These are phyloP conservation scores for Synergus laeviventris DNA, from an alignment of 2,888 invertebrate genomes.

Conservation along the genomic window DNA sequence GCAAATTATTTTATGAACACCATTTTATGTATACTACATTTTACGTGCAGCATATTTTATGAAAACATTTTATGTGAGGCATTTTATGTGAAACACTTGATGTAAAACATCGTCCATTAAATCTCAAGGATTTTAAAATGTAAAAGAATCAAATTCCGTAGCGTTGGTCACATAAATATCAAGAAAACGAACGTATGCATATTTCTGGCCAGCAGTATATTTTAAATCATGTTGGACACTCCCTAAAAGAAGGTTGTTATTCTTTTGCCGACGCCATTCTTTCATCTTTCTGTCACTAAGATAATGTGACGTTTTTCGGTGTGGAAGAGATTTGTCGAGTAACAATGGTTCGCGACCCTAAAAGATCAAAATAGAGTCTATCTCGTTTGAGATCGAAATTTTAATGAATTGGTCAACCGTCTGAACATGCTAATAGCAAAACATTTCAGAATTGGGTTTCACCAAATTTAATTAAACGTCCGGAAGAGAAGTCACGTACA, in stretches of 20 bases:
- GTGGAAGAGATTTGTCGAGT: constrained; percentile 8
- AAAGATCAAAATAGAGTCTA: not conserved
- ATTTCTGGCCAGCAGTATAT: not conserved
- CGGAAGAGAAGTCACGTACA: not conserved
- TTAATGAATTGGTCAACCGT: constrained; percentile 5
- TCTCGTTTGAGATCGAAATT: not conserved
- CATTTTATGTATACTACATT: not conserved
- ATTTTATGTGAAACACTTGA: not conserved
- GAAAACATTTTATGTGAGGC: not conserved
- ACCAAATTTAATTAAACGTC: constrained; percentile 28
- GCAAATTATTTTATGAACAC: not conserved
- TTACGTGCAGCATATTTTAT: not conserved
- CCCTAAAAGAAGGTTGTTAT: not conserved
- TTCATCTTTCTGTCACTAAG: not conserved
- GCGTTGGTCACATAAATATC: not conserved
- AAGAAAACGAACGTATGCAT: not conserved
- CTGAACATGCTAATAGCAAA: not conserved
- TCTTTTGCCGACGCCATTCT: not conserved
- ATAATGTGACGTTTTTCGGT: not conserved
- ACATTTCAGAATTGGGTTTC: not conserved
- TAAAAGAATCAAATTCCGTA: not conserved
- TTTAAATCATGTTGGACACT: not conserved
- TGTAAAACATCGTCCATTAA: not conserved
- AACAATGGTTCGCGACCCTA: not conserved
- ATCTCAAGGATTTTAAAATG: not conserved